Percentiles rank a stretch among this genome's conserved stretches.
These are phyloP conservation scores for Chelonoidis abingdonii DNA, from an alignment of 2,113 vertebrate genomes.

Conservation along the genomic window DNA sequence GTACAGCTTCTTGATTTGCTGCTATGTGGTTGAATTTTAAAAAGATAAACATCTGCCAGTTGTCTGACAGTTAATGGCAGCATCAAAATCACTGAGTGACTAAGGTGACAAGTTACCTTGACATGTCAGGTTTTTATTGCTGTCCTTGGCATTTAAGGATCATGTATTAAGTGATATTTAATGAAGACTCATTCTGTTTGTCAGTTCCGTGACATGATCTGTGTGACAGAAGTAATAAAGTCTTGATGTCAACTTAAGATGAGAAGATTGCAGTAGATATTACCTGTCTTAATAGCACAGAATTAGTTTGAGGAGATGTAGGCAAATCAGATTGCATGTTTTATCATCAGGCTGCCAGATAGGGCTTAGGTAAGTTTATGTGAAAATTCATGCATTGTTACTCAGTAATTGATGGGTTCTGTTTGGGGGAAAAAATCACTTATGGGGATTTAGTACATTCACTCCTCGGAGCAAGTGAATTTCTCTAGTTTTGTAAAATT, in stretches of 20 bases:
- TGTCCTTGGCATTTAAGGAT: constrained; percentile 30
- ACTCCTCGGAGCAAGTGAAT: constrained; percentile 6
- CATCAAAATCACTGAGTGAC: constrained; percentile 40
- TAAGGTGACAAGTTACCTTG: constrained; percentile 51
- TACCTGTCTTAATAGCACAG: background rate
- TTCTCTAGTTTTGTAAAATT: background rate
- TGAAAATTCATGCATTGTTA: constrained; percentile 33
- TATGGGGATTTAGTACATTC: background rate
- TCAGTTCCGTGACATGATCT: constrained; percentile 41
- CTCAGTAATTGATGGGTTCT: constrained; percentile 19
- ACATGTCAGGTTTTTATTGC: constrained; percentile 40
- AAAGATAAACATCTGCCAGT: constrained; percentile 50
- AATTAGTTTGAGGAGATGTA: constrained; percentile 22
- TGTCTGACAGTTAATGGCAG: constrained; percentile 58
- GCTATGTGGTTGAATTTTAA: constrained; percentile 21
- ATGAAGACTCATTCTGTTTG: constrained; percentile 46
- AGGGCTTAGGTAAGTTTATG: constrained; percentile 10
- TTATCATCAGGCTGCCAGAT: constrained; percentile 28
- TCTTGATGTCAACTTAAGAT: constrained; percentile 1
- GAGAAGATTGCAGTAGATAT: constrained; percentile 25
- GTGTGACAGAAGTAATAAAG: constrained; percentile 35
- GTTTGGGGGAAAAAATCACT: background rate
- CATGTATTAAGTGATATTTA: constrained; percentile 43
- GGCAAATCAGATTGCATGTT: constrained; percentile 20
- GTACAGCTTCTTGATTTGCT: constrained; percentile 35